Evolutionary conservation across 2,113 vertebrate genomes (phyloP), one percentile per base, ranked within the genome.

Genomic region (Pelecanus crispus): DNA sequence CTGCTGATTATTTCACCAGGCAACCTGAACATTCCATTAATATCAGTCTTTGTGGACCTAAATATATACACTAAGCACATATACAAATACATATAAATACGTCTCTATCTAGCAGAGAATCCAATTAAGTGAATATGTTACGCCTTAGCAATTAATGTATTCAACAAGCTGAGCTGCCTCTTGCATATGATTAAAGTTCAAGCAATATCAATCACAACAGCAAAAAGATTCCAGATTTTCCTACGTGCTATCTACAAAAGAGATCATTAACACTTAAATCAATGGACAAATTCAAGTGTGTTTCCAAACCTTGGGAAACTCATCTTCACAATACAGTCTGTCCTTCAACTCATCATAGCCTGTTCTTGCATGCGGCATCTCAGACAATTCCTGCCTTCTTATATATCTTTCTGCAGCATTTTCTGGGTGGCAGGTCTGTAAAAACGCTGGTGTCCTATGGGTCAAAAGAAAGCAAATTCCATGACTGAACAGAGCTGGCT

Each of bases 11-110:
- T 92, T 96, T 96, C 84, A 90, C 91, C 67, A 95, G 70, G 91
- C 91, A 97, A 95, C 91, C 94, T 94, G 88, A 97, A 94, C 3
- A 0, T 94, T 95, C 74, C 81, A 89, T 91, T 95, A 95, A 91
- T 88, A 94, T 82, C 67, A 67, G 93, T 83, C 92, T 95, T 92
- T 95, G 91, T 92, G 78, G n/a, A 87, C 84, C 95, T 96, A 97
- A 96, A 97, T 95, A 97, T 92, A 96, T 92, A 96, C 74, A 82
- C 81, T 94, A 93, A 77, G 90, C 81, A 91, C 81, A 94, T 82
- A 96, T 61, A 96, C 78, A 96, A 96, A 96, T 95, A 96, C 81
- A 88, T 91, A 95, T 59, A 97, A 95, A 95, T 96, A 96, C 22
- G 1, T 89, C 82, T 96, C 91, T 94, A 94, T 95, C 94, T 95